phyloP scores from a whole-genome alignment of 2,113 vertebrate genomes.

The Xenus cinereus region DNA sequence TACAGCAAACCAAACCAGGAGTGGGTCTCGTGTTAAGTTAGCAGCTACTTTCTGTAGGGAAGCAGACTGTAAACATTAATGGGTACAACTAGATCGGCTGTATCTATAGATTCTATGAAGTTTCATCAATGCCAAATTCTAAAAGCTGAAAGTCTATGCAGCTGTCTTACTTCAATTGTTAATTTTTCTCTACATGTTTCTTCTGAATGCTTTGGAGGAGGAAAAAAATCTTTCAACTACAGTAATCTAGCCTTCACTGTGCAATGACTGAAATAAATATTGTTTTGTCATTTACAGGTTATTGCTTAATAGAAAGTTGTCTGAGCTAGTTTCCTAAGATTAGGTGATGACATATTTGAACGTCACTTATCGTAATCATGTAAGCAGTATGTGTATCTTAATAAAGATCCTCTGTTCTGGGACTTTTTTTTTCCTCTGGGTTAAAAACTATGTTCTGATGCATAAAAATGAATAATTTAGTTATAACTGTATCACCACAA shows the following conservation, averaged over 20 bases:
- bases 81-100: not conserved
- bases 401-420: conserved; percentile 18
- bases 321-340: conserved; percentile 5
- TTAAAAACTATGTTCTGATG: conserved; percentile 2
- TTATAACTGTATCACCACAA: conserved; percentile 3
- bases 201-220: not conserved
- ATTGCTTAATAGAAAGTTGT: conserved; percentile 39
- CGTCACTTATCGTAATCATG: not conserved
- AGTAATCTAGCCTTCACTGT: not conserved
- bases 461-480: conserved; percentile 45
- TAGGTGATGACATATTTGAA: conserved; percentile 22
- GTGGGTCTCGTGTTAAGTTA: not conserved
- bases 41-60: not conserved
- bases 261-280: conserved; percentile 14
- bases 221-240: conserved; percentile 36
- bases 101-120: not conserved
- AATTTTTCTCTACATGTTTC: not conserved
- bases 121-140: not conserved
- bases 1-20: not conserved
- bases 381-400: not conserved
- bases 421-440: not conserved
- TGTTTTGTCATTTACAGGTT: conserved; percentile 26
- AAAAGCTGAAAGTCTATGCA: not conserved
- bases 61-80: not conserved
- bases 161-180: not conserved